These are phyloP conservation scores for Clarias gariepinus DNA, from an alignment of 2,113 vertebrate genomes.

Conservation along the genomic window DNA sequence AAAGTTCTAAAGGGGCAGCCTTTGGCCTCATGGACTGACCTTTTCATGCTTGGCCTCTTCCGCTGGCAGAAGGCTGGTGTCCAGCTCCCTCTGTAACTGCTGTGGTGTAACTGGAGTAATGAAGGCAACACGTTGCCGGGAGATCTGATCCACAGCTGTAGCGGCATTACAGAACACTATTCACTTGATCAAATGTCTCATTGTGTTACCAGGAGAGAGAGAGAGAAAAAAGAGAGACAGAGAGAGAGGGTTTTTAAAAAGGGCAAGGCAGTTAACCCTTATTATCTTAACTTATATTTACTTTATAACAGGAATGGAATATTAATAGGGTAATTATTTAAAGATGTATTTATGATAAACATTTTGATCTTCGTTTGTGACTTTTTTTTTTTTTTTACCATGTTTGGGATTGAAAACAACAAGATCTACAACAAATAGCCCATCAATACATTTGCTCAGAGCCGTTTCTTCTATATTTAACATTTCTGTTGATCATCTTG, in stretches of 20 bases:
- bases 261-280: slow-evolving; percentile 11
- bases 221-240: slow-evolving; percentile 1
- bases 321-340: neutral
- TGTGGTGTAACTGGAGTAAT: slow-evolving; percentile 51
- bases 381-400: neutral
- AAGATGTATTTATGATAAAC: neutral
- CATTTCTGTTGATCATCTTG: neutral
- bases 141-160: slow-evolving; percentile 56
- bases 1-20: neutral
- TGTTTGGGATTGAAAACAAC: neutral
- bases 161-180: slow-evolving; percentile 37
- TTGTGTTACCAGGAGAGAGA: slow-evolving; percentile 25
- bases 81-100: slow-evolving; percentile 17
- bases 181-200: slow-evolving; percentile 59
- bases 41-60: slow-evolving; percentile 38
- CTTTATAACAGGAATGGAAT: neutral
- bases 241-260: slow-evolving; percentile 1
- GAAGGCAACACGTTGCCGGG: slow-evolving; percentile 23
- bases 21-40: slow-evolving; percentile 21
- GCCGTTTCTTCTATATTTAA: neutral
- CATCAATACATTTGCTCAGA: neutral
- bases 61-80: slow-evolving; percentile 33
- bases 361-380: neutral
- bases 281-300: neutral
- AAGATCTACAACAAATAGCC: neutral